Evolutionary conservation across 37 sponge, comb jelly and placozoan genomes (phyloP), one percentile per base, ranked within the genome.

Genomic region (Halisarca cf. caerulea): DNA sequence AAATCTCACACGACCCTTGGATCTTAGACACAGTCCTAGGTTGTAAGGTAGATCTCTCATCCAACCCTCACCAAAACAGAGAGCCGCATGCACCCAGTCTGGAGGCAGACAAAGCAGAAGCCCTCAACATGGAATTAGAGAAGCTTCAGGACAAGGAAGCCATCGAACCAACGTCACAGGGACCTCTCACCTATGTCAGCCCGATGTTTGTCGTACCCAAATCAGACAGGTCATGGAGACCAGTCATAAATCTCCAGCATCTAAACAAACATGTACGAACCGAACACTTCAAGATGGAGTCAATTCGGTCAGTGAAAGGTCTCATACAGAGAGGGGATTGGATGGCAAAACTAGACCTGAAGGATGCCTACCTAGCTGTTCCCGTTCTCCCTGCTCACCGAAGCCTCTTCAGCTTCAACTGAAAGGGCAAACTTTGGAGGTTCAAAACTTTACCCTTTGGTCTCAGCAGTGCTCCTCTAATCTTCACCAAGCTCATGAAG

Each of bases 391-490:
- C 36, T 17, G 25, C 58, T 28, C 64, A 75, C 62, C 45, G 54
- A 36, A 28, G 39, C 14, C 53, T 60, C 34, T 36, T 82, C 32
- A 24, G 81, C 9, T 87, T 87, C 77, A 34, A 25, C 7, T 71
- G 74, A 47, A 42, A 74, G 60, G 78, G 45, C 20, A 4, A 2
- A 28, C 15, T 27, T 4, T 87, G 80, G 34, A 80, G 45, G 25
- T 88, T 78, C 83, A 88, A 70, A 55, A 82, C 58, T 82, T 82
- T 87, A 2, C 88, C 88, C 34, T 87, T 87, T 53, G 83, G 88
- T 25, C 78, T 87, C 47, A 79, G 80, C 37, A 79, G 59, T 28
- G 88, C 88, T 30, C 88, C 88, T 21, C 82, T 80, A 77, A 73
- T 82, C 61, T 87, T 87, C 57, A 87, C 82, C 66, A 87, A 87